phyloP scores from a whole-genome alignment of 2,113 vertebrate genomes.

The Bos taurus region DNA sequence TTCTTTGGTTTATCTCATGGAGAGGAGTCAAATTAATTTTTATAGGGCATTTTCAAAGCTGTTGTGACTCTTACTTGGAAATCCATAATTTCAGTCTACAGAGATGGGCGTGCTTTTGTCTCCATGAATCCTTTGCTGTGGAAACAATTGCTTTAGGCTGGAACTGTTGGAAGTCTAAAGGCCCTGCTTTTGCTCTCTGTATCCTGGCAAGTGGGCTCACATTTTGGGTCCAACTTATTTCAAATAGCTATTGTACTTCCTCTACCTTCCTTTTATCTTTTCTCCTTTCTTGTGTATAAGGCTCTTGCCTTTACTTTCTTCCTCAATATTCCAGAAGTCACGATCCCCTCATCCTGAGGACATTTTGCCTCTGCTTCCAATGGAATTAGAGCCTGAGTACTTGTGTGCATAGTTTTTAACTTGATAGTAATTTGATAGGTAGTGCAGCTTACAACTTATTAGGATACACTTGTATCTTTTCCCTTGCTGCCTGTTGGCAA shows the following conservation, averaged over 20 bases:
- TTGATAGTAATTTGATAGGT: background rate
- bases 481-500: background rate
- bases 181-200: background rate
- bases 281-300: background rate
- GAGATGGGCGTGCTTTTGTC: background rate
- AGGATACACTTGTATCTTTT: background rate
- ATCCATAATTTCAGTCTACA: background rate
- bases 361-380: background rate
- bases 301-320: background rate
- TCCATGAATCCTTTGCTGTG: background rate
- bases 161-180: too few species aligned
- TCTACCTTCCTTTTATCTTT: background rate
- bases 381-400: background rate
- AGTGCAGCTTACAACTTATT: background rate
- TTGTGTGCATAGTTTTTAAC: background rate
- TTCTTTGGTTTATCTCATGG: background rate
- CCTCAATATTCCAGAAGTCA: background rate
- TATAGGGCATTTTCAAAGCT: background rate
- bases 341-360: background rate
- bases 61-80: background rate
- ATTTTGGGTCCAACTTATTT: background rate
- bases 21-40: constrained; percentile 28
- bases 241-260: background rate
- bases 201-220: background rate
- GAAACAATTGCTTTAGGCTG: background rate